phyloP scores from a whole-genome alignment of 2,888 invertebrate species.

The Lasioglossum marginatum region DNA sequence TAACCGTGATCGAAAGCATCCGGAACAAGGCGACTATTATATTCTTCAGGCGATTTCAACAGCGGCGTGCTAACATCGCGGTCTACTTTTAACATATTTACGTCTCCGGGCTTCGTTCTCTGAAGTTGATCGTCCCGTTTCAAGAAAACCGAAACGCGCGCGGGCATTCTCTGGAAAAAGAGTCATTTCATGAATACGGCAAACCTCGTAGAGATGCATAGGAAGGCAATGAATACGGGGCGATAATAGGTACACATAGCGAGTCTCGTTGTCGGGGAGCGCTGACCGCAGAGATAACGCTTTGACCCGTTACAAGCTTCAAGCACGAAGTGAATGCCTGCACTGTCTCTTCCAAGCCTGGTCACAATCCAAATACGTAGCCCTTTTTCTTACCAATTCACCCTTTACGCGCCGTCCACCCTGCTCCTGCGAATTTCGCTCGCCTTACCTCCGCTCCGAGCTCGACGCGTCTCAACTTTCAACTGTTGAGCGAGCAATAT shows the following conservation, averaged over 20 bases:
- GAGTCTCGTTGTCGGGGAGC: constrained; percentile 81
- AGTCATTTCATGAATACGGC: constrained; percentile 53
- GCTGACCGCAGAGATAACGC: constrained; percentile 84
- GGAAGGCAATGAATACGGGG: constrained; percentile 67
- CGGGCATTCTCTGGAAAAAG: constrained; percentile 42
- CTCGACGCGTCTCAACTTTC: not conserved
- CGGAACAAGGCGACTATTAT: constrained; percentile 1
- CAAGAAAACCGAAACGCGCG: constrained; percentile 11
- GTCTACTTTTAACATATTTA: not conserved
- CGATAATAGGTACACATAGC: constrained; percentile 77
- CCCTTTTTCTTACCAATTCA: constrained; percentile 68
- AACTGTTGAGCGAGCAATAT: not conserved
- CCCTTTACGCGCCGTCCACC: constrained; percentile 62
- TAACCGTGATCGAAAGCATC: not conserved
- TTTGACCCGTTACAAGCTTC: constrained; percentile 82
- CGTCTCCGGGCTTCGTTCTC: not conserved
- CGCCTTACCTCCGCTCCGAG: constrained; percentile 5
- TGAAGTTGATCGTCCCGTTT: constrained; percentile 19
- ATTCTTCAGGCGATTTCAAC: not conserved
- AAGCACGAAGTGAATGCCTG: constrained; percentile 82
- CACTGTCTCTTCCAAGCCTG: constrained; percentile 77
- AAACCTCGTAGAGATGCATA: constrained; percentile 57
- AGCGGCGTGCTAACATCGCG: not conserved
- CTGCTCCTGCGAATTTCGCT: constrained; percentile 52
- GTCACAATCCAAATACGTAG: constrained; percentile 69